These are phyloP conservation scores for Eupelmus urozonus DNA, from an alignment of 2,888 invertebrate species.

Conservation along the genomic window DNA sequence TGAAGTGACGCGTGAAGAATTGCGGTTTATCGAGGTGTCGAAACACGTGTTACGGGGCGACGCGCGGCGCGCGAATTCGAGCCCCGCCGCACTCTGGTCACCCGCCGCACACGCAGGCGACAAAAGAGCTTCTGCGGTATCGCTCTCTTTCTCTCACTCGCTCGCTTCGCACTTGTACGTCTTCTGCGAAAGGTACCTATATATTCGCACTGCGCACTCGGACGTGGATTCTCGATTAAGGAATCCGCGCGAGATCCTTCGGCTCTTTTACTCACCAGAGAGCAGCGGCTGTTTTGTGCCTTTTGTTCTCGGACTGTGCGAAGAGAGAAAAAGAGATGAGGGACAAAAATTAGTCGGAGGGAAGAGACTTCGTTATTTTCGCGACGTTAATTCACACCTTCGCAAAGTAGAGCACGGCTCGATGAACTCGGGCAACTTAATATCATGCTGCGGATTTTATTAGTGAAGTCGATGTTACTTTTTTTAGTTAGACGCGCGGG, in stretches of 20 bases:
- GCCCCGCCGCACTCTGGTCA: conserved; percentile 22
- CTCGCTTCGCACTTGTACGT: conserved; percentile 61
- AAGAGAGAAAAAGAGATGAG: neutral
- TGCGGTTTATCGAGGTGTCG: conserved; percentile 53
- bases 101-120: conserved; percentile 44
- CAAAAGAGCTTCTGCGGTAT: conserved; percentile 59
- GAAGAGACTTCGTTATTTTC: too few relatives aligned
- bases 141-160: conserved; percentile 16
- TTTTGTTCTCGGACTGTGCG: conserved; percentile 6
- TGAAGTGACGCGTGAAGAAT: conserved; percentile 49
- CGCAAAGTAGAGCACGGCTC: conserved; percentile 1
- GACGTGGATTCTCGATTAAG: conserved; percentile 21
- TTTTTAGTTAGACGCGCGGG: too few relatives aligned
- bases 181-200: conserved; percentile 51
- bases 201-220: neutral
- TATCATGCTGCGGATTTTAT: conserved; percentile 2
- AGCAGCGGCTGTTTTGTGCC: neutral
- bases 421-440: conserved; percentile 13
- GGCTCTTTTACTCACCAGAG: too few relatives aligned
- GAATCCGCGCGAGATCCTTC: conserved; percentile 8
- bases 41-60: conserved; percentile 42
- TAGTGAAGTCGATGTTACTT: too few relatives aligned
- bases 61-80: conserved; percentile 12
- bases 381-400: conserved; percentile 5
- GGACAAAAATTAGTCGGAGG: too few relatives aligned